Base-by-base conservation (phyloP, 2,797 vertebrate species). In the Xyrichtys novacula region DNA sequence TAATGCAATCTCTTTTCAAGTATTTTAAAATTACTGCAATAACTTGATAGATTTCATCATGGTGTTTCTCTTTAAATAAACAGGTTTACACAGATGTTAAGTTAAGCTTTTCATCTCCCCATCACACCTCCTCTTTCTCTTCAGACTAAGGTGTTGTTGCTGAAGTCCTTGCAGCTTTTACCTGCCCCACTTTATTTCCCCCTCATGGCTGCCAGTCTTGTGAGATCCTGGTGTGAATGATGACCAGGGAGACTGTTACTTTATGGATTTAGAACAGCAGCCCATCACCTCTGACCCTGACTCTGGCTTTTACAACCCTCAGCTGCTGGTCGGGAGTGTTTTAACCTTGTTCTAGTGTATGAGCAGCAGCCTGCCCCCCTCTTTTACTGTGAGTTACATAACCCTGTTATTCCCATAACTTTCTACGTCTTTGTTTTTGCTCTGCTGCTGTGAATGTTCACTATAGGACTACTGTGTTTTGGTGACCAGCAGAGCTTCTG, bases 321-420 rank as follows among this genome's bases (percentile, higher is more conserved):
- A 49, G 42, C 26, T 22, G 14, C 28, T 66, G 16, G 29, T 32
- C 28, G 36, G 15, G 6, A 47, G 48, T 59, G 47, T 43, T 57
- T 14, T 16, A 48, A 48, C 28, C 38, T 55, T 46, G 48, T 52
- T 56, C 34, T 57, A 15, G 63, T 58, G 44, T 59, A 20, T 20
- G 20, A 19, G 23, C 38, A 42, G 36, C n/a, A 23, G 31, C 20
- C 42, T 19, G 20, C 19, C 9, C 12, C 11, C 43, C 34, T 9
- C 19, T 25, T 38, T 73, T 65, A 57, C 65, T 46, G 53, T 61
- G 50, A 56, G 36, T 81, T 80, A 80, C 54, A 58, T 84, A 84
- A 82, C 64, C 57, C 23, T 77, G 73, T 84, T 82, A 81, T 86
- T 80, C 52, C 54, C 59, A 72, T 36, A 61, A 42, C 54, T 66